Evolutionary conservation across 1,140 invertebrate species (phyloP), one percentile per base, ranked within the genome.

Genomic region (Neelides sp.): DNA sequence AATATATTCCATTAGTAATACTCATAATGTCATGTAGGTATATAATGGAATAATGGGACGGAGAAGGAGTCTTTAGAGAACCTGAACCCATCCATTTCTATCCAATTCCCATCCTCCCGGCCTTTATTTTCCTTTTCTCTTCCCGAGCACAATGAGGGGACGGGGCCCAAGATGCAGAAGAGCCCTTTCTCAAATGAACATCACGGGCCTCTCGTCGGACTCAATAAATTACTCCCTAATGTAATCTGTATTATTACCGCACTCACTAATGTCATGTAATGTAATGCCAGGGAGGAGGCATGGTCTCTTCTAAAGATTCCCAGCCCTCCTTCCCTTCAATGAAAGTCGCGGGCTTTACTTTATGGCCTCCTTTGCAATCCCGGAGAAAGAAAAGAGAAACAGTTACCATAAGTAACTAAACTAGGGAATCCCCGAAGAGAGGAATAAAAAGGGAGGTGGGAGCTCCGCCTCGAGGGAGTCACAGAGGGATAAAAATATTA

Each of bases 141-240:
- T n/a, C n/a, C n/a, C n/a, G n/a, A n/a, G n/a, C n/a, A n/a, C n/a
- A n/a, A n/a, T n/a, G n/a, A n/a, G n/a, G n/a, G n/a, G n/a, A n/a
- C n/a, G n/a, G n/a, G n/a, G n/a, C n/a, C n/a, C n/a, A n/a, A n/a
- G n/a, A n/a, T n/a, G n/a, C n/a, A n/a, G n/a, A n/a, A 34, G 41
- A 52, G 44, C 46, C 50, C 49, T 57, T 57, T 57, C 50, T 34
- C 55, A 57, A 54, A 54, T 54, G 52, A 54, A 54, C 46, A 48
- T 54, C 40, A 32, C 41, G 20, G 50, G 40, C 52, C 39, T 54
- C 46, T 46, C 48, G 35, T 51, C 36, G 52, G 50, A 59, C 57
- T 55, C 57, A 52, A 59, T 59, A 59, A 55, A 59, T 59, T 59
- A 59, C 52, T 52, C 47, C 53, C 57, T 59, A 59, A 59, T 59